phyloP scores from a whole-genome alignment of 2,797 vertebrate species.

The Channa striata region DNA sequence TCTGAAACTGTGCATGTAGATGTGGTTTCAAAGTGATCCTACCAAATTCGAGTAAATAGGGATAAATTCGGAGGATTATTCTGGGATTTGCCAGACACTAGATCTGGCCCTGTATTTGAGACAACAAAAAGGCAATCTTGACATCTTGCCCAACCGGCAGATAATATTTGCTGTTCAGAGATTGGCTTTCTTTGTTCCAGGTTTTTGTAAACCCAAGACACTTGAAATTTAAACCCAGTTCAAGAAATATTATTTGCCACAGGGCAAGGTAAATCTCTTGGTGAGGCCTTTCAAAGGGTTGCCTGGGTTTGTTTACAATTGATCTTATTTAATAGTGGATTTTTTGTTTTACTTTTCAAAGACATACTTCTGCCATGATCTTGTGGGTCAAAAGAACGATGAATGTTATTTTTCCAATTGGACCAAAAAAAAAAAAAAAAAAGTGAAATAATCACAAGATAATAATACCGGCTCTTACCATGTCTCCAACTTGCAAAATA shows the following conservation, averaged over 20 bases:
- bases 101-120: slow-evolving; percentile 81
- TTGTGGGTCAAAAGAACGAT: slow-evolving; percentile 82
- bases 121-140: slow-evolving; percentile 88
- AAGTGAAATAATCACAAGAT: slow-evolving; percentile 78
- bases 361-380: slow-evolving; percentile 83
- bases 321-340: slow-evolving; percentile 90
- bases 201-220: slow-evolving; percentile 89
- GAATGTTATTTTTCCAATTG: slow-evolving; percentile 79
- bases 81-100: slow-evolving; percentile 82
- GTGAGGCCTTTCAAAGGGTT: slow-evolving; percentile 88
- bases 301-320: slow-evolving; percentile 90
- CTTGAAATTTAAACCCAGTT: slow-evolving; percentile 91
- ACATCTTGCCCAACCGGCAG: slow-evolving; percentile 87
- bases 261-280: slow-evolving; percentile 90
- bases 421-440: slow-evolving; percentile 42
- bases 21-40: slow-evolving; percentile 64
- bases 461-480: slow-evolving; percentile 72
- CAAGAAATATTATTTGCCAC: slow-evolving; percentile 90
- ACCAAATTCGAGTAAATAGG: slow-evolving; percentile 77
- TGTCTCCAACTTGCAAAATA: slow-evolving; percentile 68
- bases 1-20: slow-evolving; percentile 60
- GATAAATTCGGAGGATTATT: slow-evolving; percentile 81
- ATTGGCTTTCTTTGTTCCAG: slow-evolving; percentile 87
- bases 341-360: slow-evolving; percentile 89
- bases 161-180: slow-evolving; percentile 89